Conservation (phyloP, 2,888 invertebrate genomes). For the Spialia ferax region DNA sequence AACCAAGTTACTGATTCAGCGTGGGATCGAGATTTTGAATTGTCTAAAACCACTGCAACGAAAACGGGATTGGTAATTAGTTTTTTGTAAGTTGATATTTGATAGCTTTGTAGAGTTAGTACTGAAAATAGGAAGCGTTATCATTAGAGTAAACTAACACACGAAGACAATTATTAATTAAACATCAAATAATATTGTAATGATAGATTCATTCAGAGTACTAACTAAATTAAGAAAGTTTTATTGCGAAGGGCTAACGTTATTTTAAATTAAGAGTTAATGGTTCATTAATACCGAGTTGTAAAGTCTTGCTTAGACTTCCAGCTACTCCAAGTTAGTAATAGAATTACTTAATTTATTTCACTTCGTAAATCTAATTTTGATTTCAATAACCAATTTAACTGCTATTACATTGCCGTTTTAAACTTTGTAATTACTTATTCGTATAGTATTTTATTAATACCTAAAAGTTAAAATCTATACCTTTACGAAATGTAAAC, state of each 20-base stretch:
- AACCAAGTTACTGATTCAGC: constrained; percentile 22
- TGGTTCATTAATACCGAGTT: constrained; percentile 19
- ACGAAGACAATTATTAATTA: neutral
- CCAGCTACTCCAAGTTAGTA: constrained; percentile 10
- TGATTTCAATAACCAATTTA: constrained; percentile 5
- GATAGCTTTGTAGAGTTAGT: constrained; percentile 31
- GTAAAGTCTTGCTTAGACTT: constrained; percentile 1
- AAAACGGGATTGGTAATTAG: constrained; percentile 29
- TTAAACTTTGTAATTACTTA: neutral
- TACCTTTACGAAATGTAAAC: neutral
- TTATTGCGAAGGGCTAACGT: constrained; percentile 2
- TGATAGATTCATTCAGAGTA: neutral
- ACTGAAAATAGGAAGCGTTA: constrained; percentile 9
- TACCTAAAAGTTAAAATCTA: neutral
- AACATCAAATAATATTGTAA: neutral
- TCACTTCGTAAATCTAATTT: constrained; percentile 11
- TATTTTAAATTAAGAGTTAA: constrained; percentile 12
- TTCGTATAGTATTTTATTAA: neutral
- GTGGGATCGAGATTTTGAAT: constrained; percentile 31
- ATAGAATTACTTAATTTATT: constrained; percentile 16
- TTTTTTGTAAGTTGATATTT: constrained; percentile 26
- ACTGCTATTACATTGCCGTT: neutral
- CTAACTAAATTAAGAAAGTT: neutral
- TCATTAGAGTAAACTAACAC: constrained; percentile 17
- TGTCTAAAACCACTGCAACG: constrained; percentile 25